Evolutionary conservation across 2,888 invertebrate genomes (phyloP).

Genomic region (Scaptomyza reducta): DNA sequence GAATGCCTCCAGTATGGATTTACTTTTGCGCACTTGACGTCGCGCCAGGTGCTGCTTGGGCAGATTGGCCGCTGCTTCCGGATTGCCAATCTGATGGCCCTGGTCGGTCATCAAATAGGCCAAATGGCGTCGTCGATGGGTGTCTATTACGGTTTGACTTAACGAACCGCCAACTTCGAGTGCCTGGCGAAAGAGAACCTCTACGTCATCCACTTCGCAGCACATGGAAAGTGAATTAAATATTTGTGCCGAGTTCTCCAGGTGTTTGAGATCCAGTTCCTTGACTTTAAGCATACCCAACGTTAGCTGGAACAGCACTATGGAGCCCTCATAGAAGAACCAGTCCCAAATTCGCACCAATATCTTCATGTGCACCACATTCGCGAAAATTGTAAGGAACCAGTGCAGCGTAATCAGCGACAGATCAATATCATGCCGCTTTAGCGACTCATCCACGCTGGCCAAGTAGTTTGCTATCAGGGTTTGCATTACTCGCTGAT

Average conservation of each 20-base stretch:
- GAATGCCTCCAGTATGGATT: slow-evolving; percentile 95
- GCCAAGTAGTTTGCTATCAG: slow-evolving; percentile 95
- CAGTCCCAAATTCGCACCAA: slow-evolving; percentile 97
- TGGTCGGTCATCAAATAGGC: slow-evolving; percentile 99
- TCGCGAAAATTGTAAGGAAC: slow-evolving; percentile 98
- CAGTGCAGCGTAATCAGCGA: slow-evolving; percentile 98
- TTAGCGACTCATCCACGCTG: slow-evolving; percentile 94
- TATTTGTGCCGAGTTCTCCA: slow-evolving; percentile 98
- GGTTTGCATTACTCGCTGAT: slow-evolving; percentile 97
- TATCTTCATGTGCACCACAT: slow-evolving; percentile 98
- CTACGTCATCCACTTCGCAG: slow-evolving; percentile 95
- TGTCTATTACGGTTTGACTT: slow-evolving; percentile 90
- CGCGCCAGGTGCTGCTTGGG: slow-evolving; percentile 96
- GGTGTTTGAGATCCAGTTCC: slow-evolving; percentile 91
- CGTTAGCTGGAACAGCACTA: slow-evolving; percentile 96
- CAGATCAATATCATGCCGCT: slow-evolving; percentile 97
- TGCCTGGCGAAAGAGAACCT: slow-evolving; percentile 90
- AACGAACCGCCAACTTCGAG: slow-evolving; percentile 92
- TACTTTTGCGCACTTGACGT: slow-evolving; percentile 94
- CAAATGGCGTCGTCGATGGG: slow-evolving; percentile 94
- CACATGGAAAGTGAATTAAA: slow-evolving; percentile 99
- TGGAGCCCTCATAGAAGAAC: slow-evolving; percentile 97
- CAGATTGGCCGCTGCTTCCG: slow-evolving; percentile 93
- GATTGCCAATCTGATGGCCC: slow-evolving; percentile 95
- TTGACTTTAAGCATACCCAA: slow-evolving; percentile 96